Conservation (phyloP, 2,888 invertebrate genomes). For the Eupeodes luniger region DNA sequence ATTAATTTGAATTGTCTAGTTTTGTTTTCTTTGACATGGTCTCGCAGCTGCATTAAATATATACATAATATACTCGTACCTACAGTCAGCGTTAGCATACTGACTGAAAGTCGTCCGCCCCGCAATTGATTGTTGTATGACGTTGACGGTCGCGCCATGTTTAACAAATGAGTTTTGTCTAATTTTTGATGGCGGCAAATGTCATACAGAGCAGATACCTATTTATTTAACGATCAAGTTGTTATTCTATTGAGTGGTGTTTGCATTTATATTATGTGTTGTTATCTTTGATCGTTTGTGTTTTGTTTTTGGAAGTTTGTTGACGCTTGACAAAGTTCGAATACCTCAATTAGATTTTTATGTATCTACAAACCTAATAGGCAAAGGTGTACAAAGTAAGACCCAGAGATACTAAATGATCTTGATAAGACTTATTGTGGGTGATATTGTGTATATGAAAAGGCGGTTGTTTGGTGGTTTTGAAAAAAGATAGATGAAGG, state of each 20-base stretch:
- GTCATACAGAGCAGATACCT: not conserved
- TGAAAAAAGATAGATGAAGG: too few species aligned
- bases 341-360: conserved; percentile 25
- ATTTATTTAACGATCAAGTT: conserved; percentile 9
- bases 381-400: too few species aligned
- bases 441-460: not conserved
- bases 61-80: too few species aligned
- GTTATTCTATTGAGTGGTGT: not conserved
- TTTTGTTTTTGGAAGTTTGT: conserved; percentile 5
- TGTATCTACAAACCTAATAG: not conserved
- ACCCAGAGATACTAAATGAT: not conserved
- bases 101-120: not conserved
- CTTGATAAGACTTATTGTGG: not conserved
- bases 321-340: conserved; percentile 38
- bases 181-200: conserved; percentile 10
- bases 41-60: conserved; percentile 16
- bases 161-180: conserved; percentile 27
- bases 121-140: not conserved
- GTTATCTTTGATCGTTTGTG: conserved; percentile 1
- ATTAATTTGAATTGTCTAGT: conserved; percentile 23
- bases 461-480: not conserved
- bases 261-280: not conserved
- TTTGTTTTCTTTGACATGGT: conserved; percentile 14
- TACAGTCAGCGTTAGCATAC: too few species aligned
- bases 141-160: conserved; percentile 5